phyloP scores from a whole-genome alignment of 1,140 invertebrate species.

The Asbolus verrucosus region DNA sequence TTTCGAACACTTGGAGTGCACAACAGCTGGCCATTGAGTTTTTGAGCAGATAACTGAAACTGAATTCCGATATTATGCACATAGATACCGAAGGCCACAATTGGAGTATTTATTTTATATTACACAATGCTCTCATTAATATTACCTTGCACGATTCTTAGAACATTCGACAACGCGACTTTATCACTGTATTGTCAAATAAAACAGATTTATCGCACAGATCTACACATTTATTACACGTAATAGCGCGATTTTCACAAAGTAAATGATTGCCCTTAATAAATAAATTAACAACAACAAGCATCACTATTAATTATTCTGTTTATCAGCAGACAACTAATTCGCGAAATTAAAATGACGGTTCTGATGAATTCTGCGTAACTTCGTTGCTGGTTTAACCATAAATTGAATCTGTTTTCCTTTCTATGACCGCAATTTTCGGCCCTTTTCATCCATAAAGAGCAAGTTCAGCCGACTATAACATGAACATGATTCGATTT shows the following conservation, averaged over 20 bases:
- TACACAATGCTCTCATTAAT: conserved; percentile 39
- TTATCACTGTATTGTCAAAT: conserved; percentile 19
- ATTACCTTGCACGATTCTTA: conserved; percentile 34
- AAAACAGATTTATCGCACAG: conserved; percentile 24
- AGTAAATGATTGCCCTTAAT: conserved; percentile 21
- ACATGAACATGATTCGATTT: conserved; percentile 2
- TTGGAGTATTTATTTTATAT: conserved; percentile 35
- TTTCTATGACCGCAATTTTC: conserved; percentile 35
- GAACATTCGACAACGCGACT: conserved; percentile 22
- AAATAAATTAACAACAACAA: conserved; percentile 12
- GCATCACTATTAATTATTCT: conserved; percentile 32
- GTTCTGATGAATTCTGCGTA: not conserved
- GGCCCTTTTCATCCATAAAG: too few species aligned
- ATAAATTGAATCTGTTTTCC: conserved; percentile 3
- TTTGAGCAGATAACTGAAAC: conserved; percentile 31
- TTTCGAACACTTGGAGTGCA: too few species aligned
- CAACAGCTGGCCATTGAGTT: conserved; percentile 19
- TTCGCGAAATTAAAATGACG: conserved; percentile 1
- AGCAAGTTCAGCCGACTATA: too few species aligned
- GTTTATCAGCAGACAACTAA: conserved; percentile 11
- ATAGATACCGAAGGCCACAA: conserved; percentile 23
- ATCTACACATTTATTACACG: not conserved
- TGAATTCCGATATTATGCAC: conserved; percentile 37
- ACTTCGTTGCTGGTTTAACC: not conserved
- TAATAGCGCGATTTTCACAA: conserved; percentile 3